Evolutionary conservation across 2,113 vertebrate species (phyloP).

Genomic region (Chascanopsetta lugubris): DNA sequence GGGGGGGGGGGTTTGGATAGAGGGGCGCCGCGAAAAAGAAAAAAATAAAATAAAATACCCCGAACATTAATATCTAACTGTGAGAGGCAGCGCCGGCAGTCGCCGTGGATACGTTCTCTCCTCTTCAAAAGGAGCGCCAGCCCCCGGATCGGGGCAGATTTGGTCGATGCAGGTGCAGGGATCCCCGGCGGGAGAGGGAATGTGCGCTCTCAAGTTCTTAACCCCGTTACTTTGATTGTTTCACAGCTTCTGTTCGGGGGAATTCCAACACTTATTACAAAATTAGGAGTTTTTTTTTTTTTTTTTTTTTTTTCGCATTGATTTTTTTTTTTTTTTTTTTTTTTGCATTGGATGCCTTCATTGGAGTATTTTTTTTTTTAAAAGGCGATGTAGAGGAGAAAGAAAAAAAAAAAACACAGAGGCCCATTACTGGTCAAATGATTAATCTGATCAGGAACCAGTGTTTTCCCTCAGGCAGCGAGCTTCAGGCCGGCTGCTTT

Average conservation of each 20-base stretch:
- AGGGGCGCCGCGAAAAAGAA: constrained; percentile 72
- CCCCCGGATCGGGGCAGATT: constrained; percentile 76
- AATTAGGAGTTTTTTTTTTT: no score
- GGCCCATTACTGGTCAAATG: constrained; percentile 72
- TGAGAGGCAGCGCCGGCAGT: constrained; percentile 71
- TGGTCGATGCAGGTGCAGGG: constrained; percentile 75
- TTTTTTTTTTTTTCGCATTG: constrained; percentile 65
- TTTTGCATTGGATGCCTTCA: constrained; percentile 59
- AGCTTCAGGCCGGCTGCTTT: constrained; percentile 80
- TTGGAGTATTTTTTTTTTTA: constrained; percentile 62
- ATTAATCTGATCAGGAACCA: constrained; percentile 77
- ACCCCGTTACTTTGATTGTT: constrained; percentile 67
- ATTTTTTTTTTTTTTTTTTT: no score
- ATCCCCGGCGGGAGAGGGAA: constrained; percentile 55
- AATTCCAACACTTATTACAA: constrained; percentile 58
- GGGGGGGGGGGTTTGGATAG: no score
- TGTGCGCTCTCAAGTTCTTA: constrained; percentile 61
- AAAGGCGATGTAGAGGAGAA: constrained; percentile 33
- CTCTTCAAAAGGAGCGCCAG: constrained; percentile 80
- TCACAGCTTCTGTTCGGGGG: constrained; percentile 54
- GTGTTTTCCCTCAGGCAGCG: constrained; percentile 67
- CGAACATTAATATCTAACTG: constrained; percentile 74
- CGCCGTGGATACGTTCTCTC: constrained; percentile 71
- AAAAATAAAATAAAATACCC: no score
- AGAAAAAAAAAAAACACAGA: constrained; percentile 50